Conservation (phyloP, 2,113 vertebrate genomes). For the Colaptes auratus region DNA sequence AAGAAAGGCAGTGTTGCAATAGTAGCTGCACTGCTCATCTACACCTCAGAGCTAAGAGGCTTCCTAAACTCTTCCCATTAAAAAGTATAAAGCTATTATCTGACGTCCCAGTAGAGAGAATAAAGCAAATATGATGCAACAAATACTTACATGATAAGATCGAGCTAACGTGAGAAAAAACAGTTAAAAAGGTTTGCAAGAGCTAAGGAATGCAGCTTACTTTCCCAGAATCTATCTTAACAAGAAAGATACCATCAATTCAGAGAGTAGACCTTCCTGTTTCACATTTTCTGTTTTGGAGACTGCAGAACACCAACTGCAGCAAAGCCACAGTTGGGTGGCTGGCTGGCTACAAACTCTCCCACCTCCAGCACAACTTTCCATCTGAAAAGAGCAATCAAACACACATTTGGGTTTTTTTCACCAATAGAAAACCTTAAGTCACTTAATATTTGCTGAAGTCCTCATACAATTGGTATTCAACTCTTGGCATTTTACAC, state of each 20-base stretch:
- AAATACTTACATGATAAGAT: slow-evolving; percentile 34
- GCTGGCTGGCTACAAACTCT: not conserved
- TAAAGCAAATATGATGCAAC: slow-evolving; percentile 52
- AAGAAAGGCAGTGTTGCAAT: not conserved
- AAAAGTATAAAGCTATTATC: slow-evolving; percentile 32
- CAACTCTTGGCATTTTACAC: slow-evolving; percentile 7
- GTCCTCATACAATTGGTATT: slow-evolving; percentile 36
- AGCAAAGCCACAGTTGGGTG: not conserved
- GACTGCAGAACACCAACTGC: not conserved
- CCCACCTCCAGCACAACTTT: slow-evolving; percentile 26
- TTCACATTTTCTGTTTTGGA: not conserved
- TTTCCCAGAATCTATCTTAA: slow-evolving; percentile 35
- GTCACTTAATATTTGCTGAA: slow-evolving; percentile 48
- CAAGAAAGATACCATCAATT: slow-evolving; percentile 28
- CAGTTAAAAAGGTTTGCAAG: slow-evolving; percentile 45
- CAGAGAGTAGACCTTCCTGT: slow-evolving; percentile 27
- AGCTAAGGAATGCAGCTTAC: slow-evolving; percentile 37
- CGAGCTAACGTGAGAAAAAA: slow-evolving; percentile 48
- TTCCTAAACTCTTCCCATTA: slow-evolving; percentile 18
- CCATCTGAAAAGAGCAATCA: slow-evolving; percentile 20
- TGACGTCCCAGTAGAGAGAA: slow-evolving; percentile 20
- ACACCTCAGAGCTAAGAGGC: not conserved
- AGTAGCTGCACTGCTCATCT: not conserved
- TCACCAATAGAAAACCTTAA: not conserved
- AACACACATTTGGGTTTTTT: not conserved